Conservation (phyloP, 1,140 invertebrate genomes). For the Drosophila ohnishii region DNA sequence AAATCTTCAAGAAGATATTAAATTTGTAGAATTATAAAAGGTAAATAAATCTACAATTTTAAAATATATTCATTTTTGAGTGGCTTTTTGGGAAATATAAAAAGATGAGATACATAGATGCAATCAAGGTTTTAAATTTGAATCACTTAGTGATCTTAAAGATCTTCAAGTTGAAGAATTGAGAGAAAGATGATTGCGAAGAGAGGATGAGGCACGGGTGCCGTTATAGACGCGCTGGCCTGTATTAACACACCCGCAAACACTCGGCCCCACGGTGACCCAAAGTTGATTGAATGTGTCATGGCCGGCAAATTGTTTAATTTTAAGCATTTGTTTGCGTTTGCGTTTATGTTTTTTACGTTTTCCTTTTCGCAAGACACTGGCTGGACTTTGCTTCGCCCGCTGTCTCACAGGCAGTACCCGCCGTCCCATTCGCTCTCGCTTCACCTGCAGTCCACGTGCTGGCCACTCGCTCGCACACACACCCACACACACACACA, state of each 20-base stretch:
- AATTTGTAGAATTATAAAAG: no score
- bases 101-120: background rate
- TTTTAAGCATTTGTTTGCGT: slow-evolving; percentile 44
- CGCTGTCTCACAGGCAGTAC: background rate
- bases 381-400: slow-evolving; percentile 31
- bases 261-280: slow-evolving; percentile 42
- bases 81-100: background rate
- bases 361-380: slow-evolving; percentile 37
- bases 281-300: slow-evolving; percentile 55
- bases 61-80: no score
- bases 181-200: background rate
- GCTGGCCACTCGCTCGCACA: slow-evolving; percentile 24
- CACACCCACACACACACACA: background rate
- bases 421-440: slow-evolving; percentile 15
- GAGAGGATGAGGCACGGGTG: no score
- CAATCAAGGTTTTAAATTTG: background rate
- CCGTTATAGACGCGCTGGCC: slow-evolving; percentile 14
- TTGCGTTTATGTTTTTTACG: slow-evolving; percentile 18
- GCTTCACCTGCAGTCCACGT: slow-evolving; percentile 46
- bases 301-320: slow-evolving; percentile 54
- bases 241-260: slow-evolving; percentile 37
- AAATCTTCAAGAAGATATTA: background rate
- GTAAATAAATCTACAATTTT: background rate
- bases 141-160: background rate
- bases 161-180: background rate